Percentiles rank a stretch among this genome's conserved stretches.
Evolutionary conservation across 2,888 invertebrate species (phyloP).

Genomic region (Crepidodera aurea): DNA sequence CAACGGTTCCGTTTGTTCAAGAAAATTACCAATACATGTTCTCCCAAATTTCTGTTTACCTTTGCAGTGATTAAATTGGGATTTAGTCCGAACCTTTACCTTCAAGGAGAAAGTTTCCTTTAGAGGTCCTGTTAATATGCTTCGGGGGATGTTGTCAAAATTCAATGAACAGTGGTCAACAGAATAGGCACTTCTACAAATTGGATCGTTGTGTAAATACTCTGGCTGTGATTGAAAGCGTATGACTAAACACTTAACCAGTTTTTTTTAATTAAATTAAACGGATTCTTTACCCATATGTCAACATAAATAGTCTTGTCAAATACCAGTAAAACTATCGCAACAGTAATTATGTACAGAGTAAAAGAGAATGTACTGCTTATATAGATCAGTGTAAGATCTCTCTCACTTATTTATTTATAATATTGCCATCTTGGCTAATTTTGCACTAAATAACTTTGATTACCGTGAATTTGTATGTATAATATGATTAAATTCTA

Average conservation of each 20-base stretch:
- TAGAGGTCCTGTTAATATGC: conserved; percentile 18
- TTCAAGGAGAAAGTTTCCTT: background rate
- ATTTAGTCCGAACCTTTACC: conserved; percentile 10
- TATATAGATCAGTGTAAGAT: no score
- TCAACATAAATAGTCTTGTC: no score
- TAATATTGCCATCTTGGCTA: no score
- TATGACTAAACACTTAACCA: conserved; percentile 35
- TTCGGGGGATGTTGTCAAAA: conserved; percentile 38
- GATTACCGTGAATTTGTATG: no score
- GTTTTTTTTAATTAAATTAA: conserved; percentile 9
- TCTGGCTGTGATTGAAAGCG: conserved; percentile 51
- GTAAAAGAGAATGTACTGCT: no score
- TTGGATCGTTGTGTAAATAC: conserved; percentile 54
- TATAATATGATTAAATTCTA: no score
- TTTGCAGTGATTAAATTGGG: conserved; percentile 12
- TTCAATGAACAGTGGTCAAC: conserved; percentile 52
- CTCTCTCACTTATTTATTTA: no score
- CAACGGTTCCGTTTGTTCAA: no score
- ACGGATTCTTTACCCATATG: background rate
- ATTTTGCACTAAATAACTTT: no score
- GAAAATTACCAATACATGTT: background rate
- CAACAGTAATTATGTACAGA: no score
- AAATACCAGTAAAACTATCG: no score
- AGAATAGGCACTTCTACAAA: conserved; percentile 51
- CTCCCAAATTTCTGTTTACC: conserved; percentile 14